These are phyloP conservation scores for Astyanax mexicanus DNA, from an alignment of 2,797 vertebrate species.

Conservation along the genomic window DNA sequence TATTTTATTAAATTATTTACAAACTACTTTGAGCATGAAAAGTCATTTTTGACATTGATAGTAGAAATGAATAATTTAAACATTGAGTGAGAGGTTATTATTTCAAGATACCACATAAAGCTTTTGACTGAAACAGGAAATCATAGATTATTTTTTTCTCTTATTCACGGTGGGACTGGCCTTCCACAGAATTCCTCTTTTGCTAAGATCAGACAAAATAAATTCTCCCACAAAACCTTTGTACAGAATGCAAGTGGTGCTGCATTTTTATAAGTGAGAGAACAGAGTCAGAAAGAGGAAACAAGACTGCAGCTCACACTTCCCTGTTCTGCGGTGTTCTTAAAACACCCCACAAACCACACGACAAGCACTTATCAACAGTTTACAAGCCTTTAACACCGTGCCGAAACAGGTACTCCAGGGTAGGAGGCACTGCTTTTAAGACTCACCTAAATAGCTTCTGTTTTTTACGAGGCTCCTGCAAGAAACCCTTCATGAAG, in stretches of 20 bases:
- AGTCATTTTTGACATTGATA: too few relatives aligned
- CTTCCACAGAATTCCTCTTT: too few relatives aligned
- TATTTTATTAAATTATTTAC: too few relatives aligned
- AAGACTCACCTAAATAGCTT: neutral
- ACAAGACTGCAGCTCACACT: neutral
- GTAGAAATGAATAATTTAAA: too few relatives aligned
- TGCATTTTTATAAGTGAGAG: neutral
- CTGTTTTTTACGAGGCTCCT: neutral
- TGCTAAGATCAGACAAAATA: too few relatives aligned
- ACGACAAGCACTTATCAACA: neutral
- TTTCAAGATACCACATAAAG: too few relatives aligned
- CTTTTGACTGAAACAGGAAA: too few relatives aligned
- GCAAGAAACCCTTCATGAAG: neutral
- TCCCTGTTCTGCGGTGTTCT: neutral
- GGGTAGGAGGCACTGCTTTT: neutral
- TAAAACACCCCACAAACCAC: conserved; percentile 6
- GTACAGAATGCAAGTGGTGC: neutral
- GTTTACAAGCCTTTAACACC: neutral
- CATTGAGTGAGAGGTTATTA: too few relatives aligned
- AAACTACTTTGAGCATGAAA: too few relatives aligned
- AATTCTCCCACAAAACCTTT: neutral
- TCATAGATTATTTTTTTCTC: too few relatives aligned
- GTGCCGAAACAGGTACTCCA: neutral
- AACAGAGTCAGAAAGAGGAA: neutral
- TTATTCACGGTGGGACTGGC: too few relatives aligned